phyloP scores from a whole-genome alignment of 2,888 invertebrate species.

The Halocaridina rubra region DNA sequence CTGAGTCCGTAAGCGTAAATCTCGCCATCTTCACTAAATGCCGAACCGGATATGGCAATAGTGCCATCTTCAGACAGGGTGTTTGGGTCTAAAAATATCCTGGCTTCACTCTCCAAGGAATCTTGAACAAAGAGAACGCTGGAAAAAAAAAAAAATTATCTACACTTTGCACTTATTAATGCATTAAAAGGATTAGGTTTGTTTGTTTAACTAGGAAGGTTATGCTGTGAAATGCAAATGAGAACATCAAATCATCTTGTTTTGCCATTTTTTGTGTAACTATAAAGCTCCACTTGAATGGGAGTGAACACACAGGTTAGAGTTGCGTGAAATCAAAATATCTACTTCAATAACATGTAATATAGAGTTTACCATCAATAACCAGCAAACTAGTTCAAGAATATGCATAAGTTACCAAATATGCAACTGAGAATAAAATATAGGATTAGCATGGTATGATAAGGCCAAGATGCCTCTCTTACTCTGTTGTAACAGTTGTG shows the following conservation, averaged over 20 bases:
- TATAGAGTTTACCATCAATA: no score
- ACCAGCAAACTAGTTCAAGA: no score
- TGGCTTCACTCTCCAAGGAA: constrained; percentile 79
- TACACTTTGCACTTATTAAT: neutral
- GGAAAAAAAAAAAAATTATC: constrained; percentile 65
- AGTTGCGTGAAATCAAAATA: no score
- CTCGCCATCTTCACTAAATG: constrained; percentile 90
- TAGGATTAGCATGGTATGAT: no score
- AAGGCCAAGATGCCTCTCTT: no score
- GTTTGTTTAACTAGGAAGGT: neutral
- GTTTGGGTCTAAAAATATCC: constrained; percentile 96
- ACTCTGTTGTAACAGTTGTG: no score
- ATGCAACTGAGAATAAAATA: no score
- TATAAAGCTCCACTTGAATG: no score
- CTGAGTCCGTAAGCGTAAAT: constrained; percentile 92
- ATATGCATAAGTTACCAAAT: no score
- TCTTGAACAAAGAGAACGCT: constrained; percentile 93
- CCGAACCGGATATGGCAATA: constrained; percentile 79
- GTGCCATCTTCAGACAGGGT: constrained; percentile 90
- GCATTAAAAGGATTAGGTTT: neutral
- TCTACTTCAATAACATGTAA: no score
- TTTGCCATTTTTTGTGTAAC: neutral
- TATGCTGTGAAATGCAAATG: neutral
- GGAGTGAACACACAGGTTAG: no score
- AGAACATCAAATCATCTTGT: neutral